Evolutionary conservation across 2,888 invertebrate species (phyloP), one percentile per base, ranked within the genome.

Genomic region (Blastobasis lacticolella): DNA sequence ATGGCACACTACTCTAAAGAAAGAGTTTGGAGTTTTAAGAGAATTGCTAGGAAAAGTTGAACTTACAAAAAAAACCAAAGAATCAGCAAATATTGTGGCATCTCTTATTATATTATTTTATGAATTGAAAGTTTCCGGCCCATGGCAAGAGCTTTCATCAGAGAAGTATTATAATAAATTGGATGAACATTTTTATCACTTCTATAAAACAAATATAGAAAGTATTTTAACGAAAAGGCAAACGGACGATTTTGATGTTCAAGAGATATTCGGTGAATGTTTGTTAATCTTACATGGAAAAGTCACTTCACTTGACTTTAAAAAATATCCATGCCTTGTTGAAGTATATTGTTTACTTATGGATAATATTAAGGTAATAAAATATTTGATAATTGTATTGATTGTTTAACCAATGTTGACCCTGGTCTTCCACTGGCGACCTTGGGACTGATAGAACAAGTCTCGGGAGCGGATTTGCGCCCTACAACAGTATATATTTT

Each of bases 271-370:
- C 63, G 76, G 87, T 55, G 68, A 64, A 37, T 69, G 74, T 46
- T 66, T 86, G 48, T 71, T 69, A 50, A 67, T 71, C 38, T 58
- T 86, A 37, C 80, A 83, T 58, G 62, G 60, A 47, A 84, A 74
- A 62, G 59, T 85, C 51, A 76, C 75, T 52, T 50, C 64, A 23
- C 64, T 73, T 42, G 66, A 77, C 55, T 80, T 80, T 46, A 85
- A 81, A 54, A 77, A 69, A 53, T 79, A 80, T 64, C 87, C 86
- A 36, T 71, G 72, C 4, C 71, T 78, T 48, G 64, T 84, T 56
- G 76, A 81, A 60, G 78, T 78, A 0, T 87, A 84, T 57, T 73
- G 63, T 56, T 56, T 58, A 38, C 53, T 87, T 10, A 54, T 79
- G 8, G 60, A 63, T 37, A 61, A 79, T 61, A 45, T 80, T 37